Conservation (phyloP, 2,888 invertebrate genomes). For the Deilephila porcellus region DNA sequence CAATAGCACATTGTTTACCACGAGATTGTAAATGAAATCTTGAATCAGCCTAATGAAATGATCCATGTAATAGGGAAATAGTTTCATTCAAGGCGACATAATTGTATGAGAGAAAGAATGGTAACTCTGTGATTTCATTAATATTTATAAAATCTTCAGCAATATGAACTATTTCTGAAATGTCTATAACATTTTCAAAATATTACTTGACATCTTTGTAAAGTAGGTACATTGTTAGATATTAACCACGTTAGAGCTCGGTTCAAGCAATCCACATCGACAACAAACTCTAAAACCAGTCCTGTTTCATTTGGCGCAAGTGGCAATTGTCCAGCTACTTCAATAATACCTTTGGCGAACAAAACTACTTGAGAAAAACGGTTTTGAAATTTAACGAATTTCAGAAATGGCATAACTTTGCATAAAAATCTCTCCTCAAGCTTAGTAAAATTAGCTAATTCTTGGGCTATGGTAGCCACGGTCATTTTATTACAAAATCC, state of each 20-base stretch:
- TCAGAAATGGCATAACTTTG: constrained; percentile 42
- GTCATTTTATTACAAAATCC: constrained; percentile 43
- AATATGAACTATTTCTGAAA: not conserved
- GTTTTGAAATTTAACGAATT: constrained; percentile 44
- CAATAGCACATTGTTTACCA: constrained; percentile 1
- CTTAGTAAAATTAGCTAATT: constrained; percentile 36
- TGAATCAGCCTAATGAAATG: not conserved
- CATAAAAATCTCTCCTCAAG: constrained; percentile 36
- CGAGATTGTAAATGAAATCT: not conserved
- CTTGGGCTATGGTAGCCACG: constrained; percentile 34
- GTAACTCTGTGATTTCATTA: too few relatives aligned
- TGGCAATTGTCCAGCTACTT: constrained; percentile 42
- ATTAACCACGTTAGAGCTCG: not conserved
- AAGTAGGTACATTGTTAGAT: not conserved
- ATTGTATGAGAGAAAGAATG: not conserved
- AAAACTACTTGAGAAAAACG: constrained; percentile 44
- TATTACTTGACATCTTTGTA: not conserved
- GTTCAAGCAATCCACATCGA: not conserved
- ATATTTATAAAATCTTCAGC: not conserved
- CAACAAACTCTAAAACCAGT: not conserved
- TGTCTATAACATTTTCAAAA: not conserved
- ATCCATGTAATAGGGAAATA: not conserved
- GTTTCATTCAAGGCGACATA: not conserved
- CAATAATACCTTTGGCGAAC: constrained; percentile 39
- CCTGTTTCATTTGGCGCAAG: constrained; percentile 12